These are phyloP conservation scores for Clupea harengus DNA, from an alignment of 2,113 vertebrate species.

Conservation along the genomic window DNA sequence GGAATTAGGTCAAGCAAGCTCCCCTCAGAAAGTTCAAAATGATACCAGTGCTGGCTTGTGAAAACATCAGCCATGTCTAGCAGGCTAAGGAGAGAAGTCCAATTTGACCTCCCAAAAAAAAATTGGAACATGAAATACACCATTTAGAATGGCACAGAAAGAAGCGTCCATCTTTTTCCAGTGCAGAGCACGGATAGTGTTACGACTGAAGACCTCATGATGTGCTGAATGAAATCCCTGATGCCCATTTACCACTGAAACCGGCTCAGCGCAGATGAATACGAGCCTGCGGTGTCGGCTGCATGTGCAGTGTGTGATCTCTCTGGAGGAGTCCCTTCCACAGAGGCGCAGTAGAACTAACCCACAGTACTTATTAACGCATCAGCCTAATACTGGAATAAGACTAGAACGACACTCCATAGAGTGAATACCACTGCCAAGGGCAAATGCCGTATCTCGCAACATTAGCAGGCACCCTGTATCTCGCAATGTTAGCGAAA, in stretches of 20 bases:
- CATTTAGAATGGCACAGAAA: slow-evolving; percentile 34
- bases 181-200: slow-evolving; percentile 34
- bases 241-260: slow-evolving; percentile 2
- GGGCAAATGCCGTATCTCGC: too few species aligned
- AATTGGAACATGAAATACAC: slow-evolving; percentile 41
- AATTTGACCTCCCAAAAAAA: slow-evolving; percentile 26
- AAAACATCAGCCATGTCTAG: slow-evolving; percentile 34
- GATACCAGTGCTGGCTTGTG: slow-evolving; percentile 61
- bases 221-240: slow-evolving; percentile 29
- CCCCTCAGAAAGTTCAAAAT: slow-evolving; percentile 42
- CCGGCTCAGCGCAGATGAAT: slow-evolving; percentile 17
- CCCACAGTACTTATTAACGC: background rate
- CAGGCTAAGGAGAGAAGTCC: slow-evolving; percentile 18
- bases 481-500: too few species aligned
- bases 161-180: slow-evolving; percentile 35
- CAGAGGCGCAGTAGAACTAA: background rate
- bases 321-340: background rate
- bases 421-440: too few species aligned
- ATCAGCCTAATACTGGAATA: background rate
- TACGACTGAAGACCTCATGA: slow-evolving; percentile 32
- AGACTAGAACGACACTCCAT: background rate
- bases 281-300: background rate
- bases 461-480: too few species aligned
- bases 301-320: background rate
- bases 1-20: slow-evolving; percentile 62